Base-by-base conservation (phyloP, 2,797 vertebrate species). In the Mus caroli region DNA sequence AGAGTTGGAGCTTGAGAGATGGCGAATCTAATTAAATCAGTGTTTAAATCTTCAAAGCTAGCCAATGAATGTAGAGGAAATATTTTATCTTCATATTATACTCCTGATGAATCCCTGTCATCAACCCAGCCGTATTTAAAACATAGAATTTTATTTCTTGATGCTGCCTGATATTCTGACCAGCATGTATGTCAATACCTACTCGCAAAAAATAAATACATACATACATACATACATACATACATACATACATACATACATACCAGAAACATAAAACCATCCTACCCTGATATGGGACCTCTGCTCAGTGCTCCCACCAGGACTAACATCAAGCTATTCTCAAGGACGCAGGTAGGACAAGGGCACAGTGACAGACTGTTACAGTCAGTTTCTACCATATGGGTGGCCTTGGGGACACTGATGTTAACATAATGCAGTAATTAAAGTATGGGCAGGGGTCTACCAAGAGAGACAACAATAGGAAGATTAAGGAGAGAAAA, bases 11-110 rank as follows among this genome's bases (percentile, higher is more conserved):
- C 19, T 85, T 69, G 24, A 28, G n/a, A 40, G 71, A 64, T n/a
- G 46, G 89, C 75, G 37, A 87, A 82, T 52, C 40, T 90, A 84
- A 94, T 84, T 80, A 91, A 92, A 69, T 83, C 60, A 94, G 31
- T 89, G 73, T 95, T 85, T 86, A 87, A 94, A 87, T 75, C 26
- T 24, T 93, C 50, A 75, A 22, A 67, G 84, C 24, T 43, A 50
- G 43, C 62, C 76, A 64, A 17, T 56, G 22, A 58, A 62, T 91
- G 52, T 83, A 94, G 78, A 19, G 50, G 40, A 94, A 94, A 69
- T 28, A 46, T 20, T 56, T 17, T 40, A 20, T 75, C 69, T 75
- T 58, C 52, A 83, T 22, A 1, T 87, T n/a, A n/a, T 31, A 24
- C 37, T 82, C 17, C 79, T 34, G 17, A 43, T 80, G 56, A 77